A percentile compares a stretch with the other conserved stretches of the same genome.
These are phyloP conservation scores for Caenorhabditis sp. DNA, from an alignment of 2,888 invertebrate genomes.

Conservation along the genomic window DNA sequence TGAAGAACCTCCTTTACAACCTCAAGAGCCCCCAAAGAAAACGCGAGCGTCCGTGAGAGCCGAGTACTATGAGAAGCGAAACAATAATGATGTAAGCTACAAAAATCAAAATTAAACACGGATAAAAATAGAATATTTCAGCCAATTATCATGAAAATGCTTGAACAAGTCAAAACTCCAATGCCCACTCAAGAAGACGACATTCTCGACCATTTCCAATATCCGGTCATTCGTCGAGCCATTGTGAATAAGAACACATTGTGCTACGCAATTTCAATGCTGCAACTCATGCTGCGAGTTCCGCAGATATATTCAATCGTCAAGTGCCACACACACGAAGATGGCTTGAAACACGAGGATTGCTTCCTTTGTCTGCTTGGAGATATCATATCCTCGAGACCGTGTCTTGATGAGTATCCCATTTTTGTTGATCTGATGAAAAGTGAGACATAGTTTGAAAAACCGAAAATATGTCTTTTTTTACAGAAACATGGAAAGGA, in stretches of 20 bases:
- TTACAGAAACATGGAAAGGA: slow-evolving; percentile 20
- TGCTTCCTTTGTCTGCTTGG: slow-evolving; percentile 29
- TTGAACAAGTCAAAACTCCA: slow-evolving; percentile 9
- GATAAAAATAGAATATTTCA: no score
- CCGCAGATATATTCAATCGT: slow-evolving; percentile 42
- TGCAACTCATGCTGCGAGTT: slow-evolving; percentile 31
- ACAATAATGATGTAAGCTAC: slow-evolving; percentile 1
- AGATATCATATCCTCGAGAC: slow-evolving; percentile 9
- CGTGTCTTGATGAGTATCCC: slow-evolving; percentile 9
- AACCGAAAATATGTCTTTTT: background rate
- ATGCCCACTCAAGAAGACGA: background rate
- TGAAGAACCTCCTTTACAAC: background rate
- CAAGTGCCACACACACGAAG: slow-evolving; percentile 2
- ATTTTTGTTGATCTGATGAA: slow-evolving; percentile 5
- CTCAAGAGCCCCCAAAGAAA: background rate
- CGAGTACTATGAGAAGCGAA: background rate
- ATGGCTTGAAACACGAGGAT: background rate
- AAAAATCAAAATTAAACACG: no score
- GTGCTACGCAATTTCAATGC: slow-evolving; percentile 38
- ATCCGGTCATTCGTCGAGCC: slow-evolving; percentile 28
- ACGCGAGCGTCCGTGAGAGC: background rate
- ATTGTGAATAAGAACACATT: slow-evolving; percentile 13
- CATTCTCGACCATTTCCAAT: slow-evolving; percentile 17
- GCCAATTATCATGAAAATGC: background rate
- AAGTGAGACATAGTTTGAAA: slow-evolving; percentile 7